Evolutionary conservation across 2,797 vertebrate genomes (phyloP).

Genomic region (Enteromius argenteus): DNA sequence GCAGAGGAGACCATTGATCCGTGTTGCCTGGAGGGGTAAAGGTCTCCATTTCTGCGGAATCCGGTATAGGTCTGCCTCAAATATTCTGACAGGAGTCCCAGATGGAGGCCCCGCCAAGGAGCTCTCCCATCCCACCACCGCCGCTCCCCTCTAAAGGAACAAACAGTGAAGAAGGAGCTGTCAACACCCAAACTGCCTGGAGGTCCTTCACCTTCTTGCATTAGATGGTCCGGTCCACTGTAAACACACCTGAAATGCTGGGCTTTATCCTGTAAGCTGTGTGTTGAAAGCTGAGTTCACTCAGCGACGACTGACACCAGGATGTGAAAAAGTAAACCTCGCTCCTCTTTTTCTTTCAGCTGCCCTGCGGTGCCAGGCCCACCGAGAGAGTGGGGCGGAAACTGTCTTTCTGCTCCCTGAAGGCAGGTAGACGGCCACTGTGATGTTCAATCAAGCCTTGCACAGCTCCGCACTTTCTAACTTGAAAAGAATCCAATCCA

Average conservation of each 20-base stretch:
- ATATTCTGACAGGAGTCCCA: conserved; percentile 30
- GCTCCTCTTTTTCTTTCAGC: conserved; percentile 20
- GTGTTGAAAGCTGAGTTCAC: conserved; percentile 35
- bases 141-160: conserved; percentile 28
- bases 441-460: conserved; percentile 47
- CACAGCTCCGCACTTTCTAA: conserved; percentile 45
- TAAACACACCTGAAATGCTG: conserved; percentile 48
- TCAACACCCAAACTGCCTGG: conserved; percentile 42
- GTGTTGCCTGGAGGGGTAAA: conserved; percentile 16
- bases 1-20: conserved; percentile 14
- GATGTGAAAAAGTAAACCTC: conserved; percentile 33
- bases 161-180: conserved; percentile 35
- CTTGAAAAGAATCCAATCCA: conserved; percentile 46
- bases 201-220: conserved; percentile 38
- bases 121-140: background rate
- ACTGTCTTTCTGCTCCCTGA: conserved; percentile 40
- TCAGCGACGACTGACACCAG: conserved; percentile 30
- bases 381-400: conserved; percentile 36
- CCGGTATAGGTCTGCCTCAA: conserved; percentile 13
- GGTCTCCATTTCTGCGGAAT: background rate
- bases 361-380: conserved; percentile 20
- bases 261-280: conserved; percentile 18
- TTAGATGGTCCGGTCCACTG: conserved; percentile 29
- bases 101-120: conserved; percentile 10
- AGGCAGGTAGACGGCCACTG: conserved; percentile 45